Evolutionary conservation across 2,113 vertebrate genomes (phyloP).

Genomic region (Proterorhinus semilunaris): DNA sequence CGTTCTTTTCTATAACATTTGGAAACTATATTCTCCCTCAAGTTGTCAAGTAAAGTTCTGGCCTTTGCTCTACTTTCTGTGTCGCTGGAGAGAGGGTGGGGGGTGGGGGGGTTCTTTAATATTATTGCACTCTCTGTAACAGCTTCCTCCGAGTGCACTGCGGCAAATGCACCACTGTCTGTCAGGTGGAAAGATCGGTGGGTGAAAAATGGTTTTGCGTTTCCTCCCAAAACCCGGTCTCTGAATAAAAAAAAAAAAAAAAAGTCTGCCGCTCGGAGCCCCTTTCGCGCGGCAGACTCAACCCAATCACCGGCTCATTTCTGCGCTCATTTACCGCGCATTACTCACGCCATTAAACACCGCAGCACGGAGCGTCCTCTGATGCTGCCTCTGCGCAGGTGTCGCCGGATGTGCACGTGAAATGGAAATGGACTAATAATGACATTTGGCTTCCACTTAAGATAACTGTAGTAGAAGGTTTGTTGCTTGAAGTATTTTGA

Average conservation of each 20-base stretch:
- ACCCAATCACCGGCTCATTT: conserved; percentile 2
- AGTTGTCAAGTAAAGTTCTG: not conserved
- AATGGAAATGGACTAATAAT: not conserved
- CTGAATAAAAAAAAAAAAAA: not conserved
- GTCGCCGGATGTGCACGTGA: not conserved
- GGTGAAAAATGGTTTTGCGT: conserved; percentile 1
- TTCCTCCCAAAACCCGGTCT: conserved; percentile 1
- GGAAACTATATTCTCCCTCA: not conserved
- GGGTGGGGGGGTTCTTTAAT: not conserved
- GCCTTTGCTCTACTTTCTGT: not conserved
- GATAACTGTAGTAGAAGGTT: no score
- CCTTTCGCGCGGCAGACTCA: not conserved
- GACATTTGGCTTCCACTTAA: not conserved
- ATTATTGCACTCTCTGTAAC: not conserved
- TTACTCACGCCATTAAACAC: conserved; percentile 7
- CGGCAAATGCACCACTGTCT: not conserved
- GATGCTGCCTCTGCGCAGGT: not conserved
- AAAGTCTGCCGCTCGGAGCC: not conserved
- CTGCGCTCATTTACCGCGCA: not conserved
- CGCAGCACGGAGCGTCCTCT: not conserved
- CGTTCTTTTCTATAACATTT: not conserved
- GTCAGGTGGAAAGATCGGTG: not conserved
- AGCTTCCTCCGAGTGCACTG: not conserved
- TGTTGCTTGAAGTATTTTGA: no score
- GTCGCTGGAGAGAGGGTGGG: not conserved